Evolutionary conservation across 2,888 invertebrate genomes (phyloP).

Genomic region (Pteria penguin): DNA sequence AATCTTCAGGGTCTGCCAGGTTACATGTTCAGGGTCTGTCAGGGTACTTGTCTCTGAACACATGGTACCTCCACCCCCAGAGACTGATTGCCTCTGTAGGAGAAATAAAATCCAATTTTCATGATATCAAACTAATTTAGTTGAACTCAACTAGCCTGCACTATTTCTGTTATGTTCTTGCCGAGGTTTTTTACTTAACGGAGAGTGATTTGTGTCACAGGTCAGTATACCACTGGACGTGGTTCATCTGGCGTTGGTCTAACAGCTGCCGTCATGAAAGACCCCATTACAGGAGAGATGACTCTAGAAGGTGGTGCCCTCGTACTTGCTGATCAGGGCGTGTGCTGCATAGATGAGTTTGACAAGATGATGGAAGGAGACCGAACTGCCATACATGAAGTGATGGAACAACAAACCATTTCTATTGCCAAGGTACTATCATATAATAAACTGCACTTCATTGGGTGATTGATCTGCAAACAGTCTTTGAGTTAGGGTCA

Average conservation of each 20-base stretch:
- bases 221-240: slow-evolving; percentile 96
- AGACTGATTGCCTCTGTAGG: too few species aligned
- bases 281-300: slow-evolving; percentile 98
- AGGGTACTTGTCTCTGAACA: too few species aligned
- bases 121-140: too few species aligned
- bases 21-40: too few species aligned
- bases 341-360: slow-evolving; percentile 99
- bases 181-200: too few species aligned
- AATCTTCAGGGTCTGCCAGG: too few species aligned
- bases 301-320: slow-evolving; percentile 93
- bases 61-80: too few species aligned
- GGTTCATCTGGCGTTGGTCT: slow-evolving; percentile 99
- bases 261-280: slow-evolving; percentile 98
- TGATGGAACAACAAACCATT: slow-evolving; percentile 97
- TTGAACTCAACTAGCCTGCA: too few species aligned
- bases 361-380: slow-evolving; percentile 98
- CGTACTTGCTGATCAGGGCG: slow-evolving; percentile 96
- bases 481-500: not conserved
- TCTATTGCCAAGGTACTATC: slow-evolving; percentile 94
- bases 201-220: too few species aligned
- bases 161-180: too few species aligned
- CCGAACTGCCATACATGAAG: slow-evolving; percentile 81
- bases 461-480: not conserved
- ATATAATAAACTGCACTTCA: not conserved
- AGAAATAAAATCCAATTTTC: too few species aligned